Evolutionary conservation across 92 coral and sea anemone species (phyloP), one percentile per base, ranked within the genome.

Genomic region (Micromussa lordhowensis): DNA sequence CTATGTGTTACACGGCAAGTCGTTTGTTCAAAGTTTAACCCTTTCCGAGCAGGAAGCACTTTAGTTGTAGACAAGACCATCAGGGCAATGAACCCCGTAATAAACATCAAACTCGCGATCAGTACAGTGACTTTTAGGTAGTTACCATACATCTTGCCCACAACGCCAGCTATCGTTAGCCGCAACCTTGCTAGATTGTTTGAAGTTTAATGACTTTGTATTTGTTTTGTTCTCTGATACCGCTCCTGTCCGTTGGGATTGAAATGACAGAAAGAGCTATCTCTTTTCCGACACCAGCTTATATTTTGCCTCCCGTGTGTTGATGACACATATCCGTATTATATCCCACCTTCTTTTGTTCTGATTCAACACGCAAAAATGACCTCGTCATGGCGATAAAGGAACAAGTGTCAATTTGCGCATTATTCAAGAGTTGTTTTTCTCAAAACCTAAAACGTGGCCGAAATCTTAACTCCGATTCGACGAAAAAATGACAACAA

Each of bases 61-160:
- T 68, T 40, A 14, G 85, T 82, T 66, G 72, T 36, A 31, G 57
- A 64, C 85, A 82, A 82, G 26, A 68, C 76, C 55, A 26, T 17
- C 76, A 82, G 30, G 38, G 26, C 44, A 17, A 82, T 68, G 40
- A 66, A 82, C 48, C 85, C 85, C 54, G 76, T 26, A 38, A 82
- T 26, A 66, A 82, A 82, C 57, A 59, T 38, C 63, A 82, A 68
- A 38, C 85, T 68, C 59, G 75, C 85, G 30, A 71, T 15, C 17
- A 29, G 9, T 38, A 82, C 6, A 7, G 76, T 14, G 13, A 82
- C 8, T 26, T 68, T 82, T 4, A 68, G 16, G 76, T 68, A 68
- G 75, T 71, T 51, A 18, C 30, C n/a, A 28, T 66, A 38, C 85
- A 82, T 82, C 32, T 24, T 36, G 16, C 1, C 77, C 34, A 38